Base-by-base conservation (phyloP, 2,113 vertebrate genomes). In the Bambusicola thoracicus region DNA sequence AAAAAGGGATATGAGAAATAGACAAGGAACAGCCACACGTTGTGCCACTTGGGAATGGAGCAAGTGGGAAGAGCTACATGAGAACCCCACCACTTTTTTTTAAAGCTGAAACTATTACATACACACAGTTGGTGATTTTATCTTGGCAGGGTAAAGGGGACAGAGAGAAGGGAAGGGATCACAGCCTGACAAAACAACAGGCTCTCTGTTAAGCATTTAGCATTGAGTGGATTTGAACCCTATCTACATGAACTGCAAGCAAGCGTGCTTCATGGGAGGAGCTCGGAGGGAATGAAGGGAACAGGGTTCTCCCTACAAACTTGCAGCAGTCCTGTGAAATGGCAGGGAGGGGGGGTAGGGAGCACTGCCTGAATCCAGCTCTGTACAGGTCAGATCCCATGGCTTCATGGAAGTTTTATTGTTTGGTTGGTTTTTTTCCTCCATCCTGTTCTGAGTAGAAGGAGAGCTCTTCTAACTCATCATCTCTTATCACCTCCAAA, bases 1-100 rank as follows among this genome's bases (percentile, higher is more conserved):
- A 55, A 36, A 75, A 95, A 87, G n/a, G 27, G 53, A 91, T 82
- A 91, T 76, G 72, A 80, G 89, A 89, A 94, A 76, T 75, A 94
- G 87, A 40, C 81, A 94, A 76, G 55, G 81, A 79, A 48, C 65
- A 81, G 44, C 75, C 85, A 91, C 79, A 58, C 59, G 80, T 89
- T 27, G 2, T 17, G 49, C 76, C 3, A 0, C 53, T 91, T 87
- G 72, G 70, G 92, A 82, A 65, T 1, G 36, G 18, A 82, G 59
- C 27, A 41, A 76, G 40, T 20, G 36, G 65, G 66, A 75, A 32
- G 68, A 89, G 70, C 73, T 82, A 27, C 2, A 3, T 6, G 2
- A 66, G 62, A 92, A 91, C 53, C 48, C 44, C 69, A 13, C 87
- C 79, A 22, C 18, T 51, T 87, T 79, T 92, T 81, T 92, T 81